Conservation (phyloP, 2,113 vertebrate species). For the Notarius lentiginosus region DNA sequence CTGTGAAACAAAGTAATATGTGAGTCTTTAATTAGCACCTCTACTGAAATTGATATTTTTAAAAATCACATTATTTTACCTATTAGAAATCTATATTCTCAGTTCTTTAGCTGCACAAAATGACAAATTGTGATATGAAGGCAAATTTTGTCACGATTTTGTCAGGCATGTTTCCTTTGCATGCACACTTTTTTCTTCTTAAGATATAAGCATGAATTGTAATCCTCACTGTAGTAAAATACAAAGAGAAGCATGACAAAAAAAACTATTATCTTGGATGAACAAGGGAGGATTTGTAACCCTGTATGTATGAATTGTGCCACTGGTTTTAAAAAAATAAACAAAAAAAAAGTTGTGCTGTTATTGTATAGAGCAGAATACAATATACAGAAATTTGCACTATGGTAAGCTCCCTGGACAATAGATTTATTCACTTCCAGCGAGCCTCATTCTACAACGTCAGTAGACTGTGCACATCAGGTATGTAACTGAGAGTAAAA, state of each 20-base stretch:
- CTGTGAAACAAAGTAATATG: not conserved
- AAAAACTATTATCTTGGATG: not conserved
- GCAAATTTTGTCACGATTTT: not conserved
- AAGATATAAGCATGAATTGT: not conserved
- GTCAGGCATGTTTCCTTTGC: not conserved
- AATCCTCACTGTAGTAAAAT: not conserved
- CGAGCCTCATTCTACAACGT: not conserved
- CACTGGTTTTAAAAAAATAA: no score
- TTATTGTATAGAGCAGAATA: not conserved
- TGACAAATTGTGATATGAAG: not conserved
- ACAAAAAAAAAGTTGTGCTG: not conserved
- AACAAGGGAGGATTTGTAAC: not conserved
- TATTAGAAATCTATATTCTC: not conserved
- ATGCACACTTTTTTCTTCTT: not conserved
- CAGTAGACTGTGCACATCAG: not conserved
- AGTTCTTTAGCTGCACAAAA: not conserved
- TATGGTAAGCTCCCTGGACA: not conserved
- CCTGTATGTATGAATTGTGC: not conserved
- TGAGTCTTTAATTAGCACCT: not conserved
- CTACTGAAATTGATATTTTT: not conserved
- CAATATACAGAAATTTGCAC: not conserved
- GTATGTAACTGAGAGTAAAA: not conserved
- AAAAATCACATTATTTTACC: not conserved
- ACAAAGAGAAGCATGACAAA: not conserved
- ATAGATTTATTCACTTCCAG: not conserved